These are phyloP conservation scores for Propithecus perrieri DNA, from an alignment of 2,797 vertebrate species.

Conservation along the genomic window DNA sequence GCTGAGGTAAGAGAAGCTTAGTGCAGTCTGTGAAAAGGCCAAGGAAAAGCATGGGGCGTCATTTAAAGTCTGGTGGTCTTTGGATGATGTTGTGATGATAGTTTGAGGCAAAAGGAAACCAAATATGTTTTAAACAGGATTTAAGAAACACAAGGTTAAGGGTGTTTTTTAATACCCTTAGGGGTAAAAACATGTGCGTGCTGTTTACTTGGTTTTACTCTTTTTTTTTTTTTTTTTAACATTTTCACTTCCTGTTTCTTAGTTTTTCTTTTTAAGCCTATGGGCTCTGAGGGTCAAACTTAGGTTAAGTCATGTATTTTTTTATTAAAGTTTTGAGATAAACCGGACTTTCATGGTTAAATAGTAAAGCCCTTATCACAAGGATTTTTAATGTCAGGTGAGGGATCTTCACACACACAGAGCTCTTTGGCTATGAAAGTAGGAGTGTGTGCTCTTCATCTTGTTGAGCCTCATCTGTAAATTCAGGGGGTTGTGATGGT, in stretches of 20 bases:
- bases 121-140: background rate
- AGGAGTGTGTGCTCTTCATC: background rate
- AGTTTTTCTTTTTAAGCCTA: conserved; percentile 64
- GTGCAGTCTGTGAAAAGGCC: background rate
- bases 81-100: background rate
- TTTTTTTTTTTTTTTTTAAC: conserved; percentile 49
- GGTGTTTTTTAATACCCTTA: too few relatives aligned
- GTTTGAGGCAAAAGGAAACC: background rate
- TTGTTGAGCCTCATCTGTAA: background rate
- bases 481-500: background rate
- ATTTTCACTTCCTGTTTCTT: conserved; percentile 80
- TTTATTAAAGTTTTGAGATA: conserved; percentile 20
- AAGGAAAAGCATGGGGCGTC: background rate
- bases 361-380: background rate
- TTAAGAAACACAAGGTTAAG: background rate
- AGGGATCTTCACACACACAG: background rate
- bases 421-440: background rate
- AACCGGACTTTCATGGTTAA: background rate
- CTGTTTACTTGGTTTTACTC: conserved; percentile 79
- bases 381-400: background rate
- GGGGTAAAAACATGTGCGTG: background rate
- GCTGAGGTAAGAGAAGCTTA: background rate
- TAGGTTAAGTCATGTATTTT: conserved; percentile 76
- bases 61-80: background rate
- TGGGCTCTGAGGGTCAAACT: conserved; percentile 74